phyloP scores from a whole-genome alignment of 2,888 invertebrate species.

The Nymphalis c-album region DNA sequence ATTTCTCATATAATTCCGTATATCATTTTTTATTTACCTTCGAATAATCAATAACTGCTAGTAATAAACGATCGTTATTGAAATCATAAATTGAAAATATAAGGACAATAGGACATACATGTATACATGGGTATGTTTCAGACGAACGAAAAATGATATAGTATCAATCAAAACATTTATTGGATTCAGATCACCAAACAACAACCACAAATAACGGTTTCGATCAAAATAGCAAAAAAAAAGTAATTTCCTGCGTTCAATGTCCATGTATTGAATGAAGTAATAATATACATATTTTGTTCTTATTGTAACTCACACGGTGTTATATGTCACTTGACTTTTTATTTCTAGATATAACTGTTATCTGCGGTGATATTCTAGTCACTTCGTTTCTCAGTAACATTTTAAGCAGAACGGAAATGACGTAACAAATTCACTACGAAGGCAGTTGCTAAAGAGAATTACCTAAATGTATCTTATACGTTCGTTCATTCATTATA shows the following conservation, averaged over 20 bases:
- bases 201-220: background rate
- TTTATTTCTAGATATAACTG: background rate
- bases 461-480: too few species aligned
- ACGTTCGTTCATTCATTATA: too few species aligned
- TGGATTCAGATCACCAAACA: background rate
- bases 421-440: too few species aligned
- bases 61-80: background rate
- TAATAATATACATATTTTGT: background rate
- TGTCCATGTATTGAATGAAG: background rate
- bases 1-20: too few species aligned
- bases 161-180: constrained; percentile 3
- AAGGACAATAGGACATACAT: background rate
- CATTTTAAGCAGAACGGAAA: too few species aligned
- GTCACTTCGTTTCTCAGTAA: too few species aligned
- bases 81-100: background rate
- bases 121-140: background rate
- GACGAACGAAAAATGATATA: background rate
- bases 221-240: background rate
- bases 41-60: background rate
- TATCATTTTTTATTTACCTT: too few species aligned
- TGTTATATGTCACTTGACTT: background rate
- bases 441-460: too few species aligned
- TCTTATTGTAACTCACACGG: background rate
- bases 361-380: too few species aligned
- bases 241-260: constrained; percentile 6